Base-by-base conservation (phyloP, 2,797 vertebrate genomes). In the Furcifer pardalis region DNA sequence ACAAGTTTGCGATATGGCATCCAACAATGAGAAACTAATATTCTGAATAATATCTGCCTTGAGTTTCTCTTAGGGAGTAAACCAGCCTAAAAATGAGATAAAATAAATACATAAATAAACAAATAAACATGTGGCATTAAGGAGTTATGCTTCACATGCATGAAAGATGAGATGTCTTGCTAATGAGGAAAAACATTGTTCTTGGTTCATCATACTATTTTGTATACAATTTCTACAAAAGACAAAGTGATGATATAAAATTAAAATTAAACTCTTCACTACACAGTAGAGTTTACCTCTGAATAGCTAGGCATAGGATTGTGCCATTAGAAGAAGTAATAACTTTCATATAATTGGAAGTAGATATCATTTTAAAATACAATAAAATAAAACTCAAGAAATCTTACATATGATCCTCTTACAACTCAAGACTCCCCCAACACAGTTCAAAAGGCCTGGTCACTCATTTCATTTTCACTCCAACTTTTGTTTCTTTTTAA, bases 381-480 rank as follows among this genome's bases (percentile, higher is more conserved):
- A 52, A 32, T 7, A 79, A 75, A 74, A 89, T 59, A 21, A 42
- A 79, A n/a, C 2, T 12, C 77, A 88, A 81, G 81, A 81, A 62
- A 23, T 13, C 60, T 77, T 84, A 86, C 75, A 65, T 79, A 82
- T 75, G 49, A 21, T 88, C 90, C 82, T 93, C 62, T 88, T 77
- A 91, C 80, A 90, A 91, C 30, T 0, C 82, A 62, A 65, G 17
- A 90, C 86, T 90, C 91, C 87, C 87, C 84, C 95, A 96, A 95
- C 93, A 95, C 92, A 97, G 97, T 96, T 96, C 90, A 95, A 96
- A 96, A 77, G 96, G 95, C 95, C 95, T 97, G 95, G 95, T 92
- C 94, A 95, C 94, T 90, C 93, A 96, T 96, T 92, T 95, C 91
- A 91, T 91, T 92, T 83, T 78, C 92, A 91, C 89, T 85, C 87